Evolutionary conservation across 1,140 invertebrate species (phyloP).

Genomic region (Drosophila lini): DNA sequence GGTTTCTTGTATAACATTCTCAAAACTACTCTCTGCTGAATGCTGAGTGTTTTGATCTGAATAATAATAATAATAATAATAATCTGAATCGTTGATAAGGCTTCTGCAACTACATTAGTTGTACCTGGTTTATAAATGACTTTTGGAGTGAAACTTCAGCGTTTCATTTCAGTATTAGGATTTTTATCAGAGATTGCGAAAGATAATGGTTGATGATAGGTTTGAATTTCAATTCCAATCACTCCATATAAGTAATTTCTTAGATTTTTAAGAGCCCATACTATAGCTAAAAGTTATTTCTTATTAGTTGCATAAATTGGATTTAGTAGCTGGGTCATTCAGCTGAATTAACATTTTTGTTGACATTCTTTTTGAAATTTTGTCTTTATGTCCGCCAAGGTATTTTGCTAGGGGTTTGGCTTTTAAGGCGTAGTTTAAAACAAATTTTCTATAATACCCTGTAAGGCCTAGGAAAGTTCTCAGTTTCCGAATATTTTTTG

Average conservation of each 20-base stretch:
- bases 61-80: too few relatives aligned
- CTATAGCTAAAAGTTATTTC: not conserved
- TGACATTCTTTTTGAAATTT: too few relatives aligned
- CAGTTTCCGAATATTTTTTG: not conserved
- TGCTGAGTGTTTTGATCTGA: too few relatives aligned
- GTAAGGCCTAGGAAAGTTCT: not conserved
- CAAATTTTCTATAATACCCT: not conserved
- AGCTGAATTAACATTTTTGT: too few relatives aligned
- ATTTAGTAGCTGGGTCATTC: too few relatives aligned
- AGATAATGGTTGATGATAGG: not conserved
- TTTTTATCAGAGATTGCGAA: not conserved
- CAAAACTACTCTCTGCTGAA: too few relatives aligned
- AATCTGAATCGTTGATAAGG: too few relatives aligned
- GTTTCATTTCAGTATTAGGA: not conserved
- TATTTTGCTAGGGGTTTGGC: too few relatives aligned
- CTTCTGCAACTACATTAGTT: too few relatives aligned
- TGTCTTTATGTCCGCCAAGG: not conserved
- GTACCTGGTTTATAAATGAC: too few relatives aligned
- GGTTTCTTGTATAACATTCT: not conserved
- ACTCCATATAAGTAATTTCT: not conserved
- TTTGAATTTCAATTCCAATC: not conserved
- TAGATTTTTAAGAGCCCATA: too few relatives aligned
- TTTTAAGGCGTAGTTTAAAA: too few relatives aligned
- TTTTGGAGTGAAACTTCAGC: not conserved
- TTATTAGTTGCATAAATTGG: not conserved